These are phyloP conservation scores for Caradrina kadenii DNA, from an alignment of 2,888 invertebrate species.

Conservation along the genomic window DNA sequence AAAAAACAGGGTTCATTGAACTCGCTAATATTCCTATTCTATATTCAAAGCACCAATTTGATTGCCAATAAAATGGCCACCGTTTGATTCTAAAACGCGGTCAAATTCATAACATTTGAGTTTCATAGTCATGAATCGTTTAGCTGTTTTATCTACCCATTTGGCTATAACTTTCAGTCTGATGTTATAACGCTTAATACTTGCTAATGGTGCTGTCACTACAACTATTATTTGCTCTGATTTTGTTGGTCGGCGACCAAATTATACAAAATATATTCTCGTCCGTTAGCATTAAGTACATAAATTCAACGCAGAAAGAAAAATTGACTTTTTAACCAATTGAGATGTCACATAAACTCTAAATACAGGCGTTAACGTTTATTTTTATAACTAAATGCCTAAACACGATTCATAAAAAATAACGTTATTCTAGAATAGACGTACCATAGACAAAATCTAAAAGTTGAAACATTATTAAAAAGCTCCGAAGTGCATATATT, in stretches of 20 bases:
- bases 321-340: background rate
- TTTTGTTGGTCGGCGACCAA: background rate
- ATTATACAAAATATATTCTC: background rate
- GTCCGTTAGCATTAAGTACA: background rate
- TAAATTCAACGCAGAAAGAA: background rate
- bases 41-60: slow-evolving; percentile 52
- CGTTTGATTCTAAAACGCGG: slow-evolving; percentile 30
- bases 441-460: background rate
- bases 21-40: slow-evolving; percentile 35
- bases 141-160: slow-evolving; percentile 14
- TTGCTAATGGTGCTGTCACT: background rate
- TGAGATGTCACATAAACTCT: background rate
- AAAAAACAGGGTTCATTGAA: slow-evolving; percentile 25
- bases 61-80: slow-evolving; percentile 46
- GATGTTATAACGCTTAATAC: slow-evolving; percentile 16
- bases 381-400: too few species aligned
- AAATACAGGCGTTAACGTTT: too few species aligned
- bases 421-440: background rate
- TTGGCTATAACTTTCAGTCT: slow-evolving; percentile 20
- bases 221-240: slow-evolving; percentile 3
- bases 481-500: slow-evolving; percentile 2
- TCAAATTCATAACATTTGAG: slow-evolving; percentile 45
- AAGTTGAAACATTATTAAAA: slow-evolving; percentile 27
- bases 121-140: slow-evolving; percentile 36
- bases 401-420: background rate